A percentile compares a stretch with the other conserved stretches of the same genome.
Evolutionary conservation across 2,797 vertebrate genomes (phyloP).

Genomic region (Toxotes lorentzi): DNA sequence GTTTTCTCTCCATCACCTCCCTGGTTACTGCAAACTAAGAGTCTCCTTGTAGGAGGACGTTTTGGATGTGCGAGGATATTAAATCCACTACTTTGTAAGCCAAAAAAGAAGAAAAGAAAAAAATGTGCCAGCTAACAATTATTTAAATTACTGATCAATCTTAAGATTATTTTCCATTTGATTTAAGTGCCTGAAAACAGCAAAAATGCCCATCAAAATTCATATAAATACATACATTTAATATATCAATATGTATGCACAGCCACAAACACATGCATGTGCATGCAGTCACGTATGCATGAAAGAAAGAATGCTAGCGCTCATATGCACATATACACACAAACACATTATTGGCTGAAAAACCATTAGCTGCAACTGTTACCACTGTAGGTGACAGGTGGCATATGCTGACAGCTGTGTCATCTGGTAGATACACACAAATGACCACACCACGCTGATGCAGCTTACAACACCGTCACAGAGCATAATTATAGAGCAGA

Average conservation of each 20-base stretch:
- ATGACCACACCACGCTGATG: conserved; percentile 6
- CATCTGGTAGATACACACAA: conserved; percentile 34
- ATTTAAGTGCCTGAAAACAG: not conserved
- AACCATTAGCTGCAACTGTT: conserved; percentile 23
- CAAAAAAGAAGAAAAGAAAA: too few relatives aligned
- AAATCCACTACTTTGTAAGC: too few relatives aligned
- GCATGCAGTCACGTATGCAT: not conserved
- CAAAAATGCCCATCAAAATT: not conserved
- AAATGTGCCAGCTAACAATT: too few relatives aligned
- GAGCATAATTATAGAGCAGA: conserved; percentile 42
- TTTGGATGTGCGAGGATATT: too few relatives aligned
- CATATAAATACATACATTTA: too few relatives aligned
- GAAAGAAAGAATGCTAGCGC: not conserved
- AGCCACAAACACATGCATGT: not conserved
- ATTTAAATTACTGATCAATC: too few relatives aligned
- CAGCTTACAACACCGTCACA: conserved; percentile 17
- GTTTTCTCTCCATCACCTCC: not conserved
- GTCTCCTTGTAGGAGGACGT: too few relatives aligned
- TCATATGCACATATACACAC: not conserved
- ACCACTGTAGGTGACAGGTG: conserved; percentile 25
- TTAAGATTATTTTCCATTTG: too few relatives aligned
- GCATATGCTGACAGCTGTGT: conserved; percentile 9
- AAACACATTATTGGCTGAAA: conserved; percentile 2
- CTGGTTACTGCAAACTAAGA: not conserved
- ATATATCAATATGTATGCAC: too few relatives aligned